These are phyloP conservation scores for Ips typographus DNA, from an alignment of 1,140 invertebrate genomes.

Conservation along the genomic window DNA sequence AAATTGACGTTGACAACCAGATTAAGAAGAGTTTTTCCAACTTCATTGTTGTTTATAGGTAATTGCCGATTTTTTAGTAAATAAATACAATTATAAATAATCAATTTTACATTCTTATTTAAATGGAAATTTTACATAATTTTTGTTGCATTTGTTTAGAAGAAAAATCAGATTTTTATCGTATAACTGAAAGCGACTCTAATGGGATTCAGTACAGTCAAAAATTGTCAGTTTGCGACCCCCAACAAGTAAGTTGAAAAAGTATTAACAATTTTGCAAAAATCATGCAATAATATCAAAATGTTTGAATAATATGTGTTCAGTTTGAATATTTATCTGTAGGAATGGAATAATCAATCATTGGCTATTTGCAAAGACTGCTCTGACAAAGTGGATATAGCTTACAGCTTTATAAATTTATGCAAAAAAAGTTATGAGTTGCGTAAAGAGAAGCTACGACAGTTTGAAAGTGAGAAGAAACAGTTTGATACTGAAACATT, in stretches of 20 bases:
- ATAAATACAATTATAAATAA: not conserved
- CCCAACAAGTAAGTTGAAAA: constrained; percentile 23
- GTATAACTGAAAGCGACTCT: constrained; percentile 9
- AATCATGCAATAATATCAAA: not conserved
- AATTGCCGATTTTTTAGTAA: not conserved
- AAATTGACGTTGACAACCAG: no score
- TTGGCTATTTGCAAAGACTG: constrained; percentile 31
- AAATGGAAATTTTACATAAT: constrained; percentile 15
- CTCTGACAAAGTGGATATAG: constrained; percentile 26
- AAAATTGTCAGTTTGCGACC: constrained; percentile 30
- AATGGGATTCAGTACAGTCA: constrained; percentile 23
- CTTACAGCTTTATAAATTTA: constrained; percentile 32
- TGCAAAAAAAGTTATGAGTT: constrained; percentile 33
- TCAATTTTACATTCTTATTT: not conserved
- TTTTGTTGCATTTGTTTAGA: constrained; percentile 35
- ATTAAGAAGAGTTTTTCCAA: no score
- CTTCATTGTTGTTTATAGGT: no score
- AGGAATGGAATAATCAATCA: constrained; percentile 31
- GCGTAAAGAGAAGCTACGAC: constrained; percentile 20
- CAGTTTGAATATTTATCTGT: constrained; percentile 13
- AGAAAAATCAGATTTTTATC: constrained; percentile 15
- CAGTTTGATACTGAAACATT: constrained; percentile 5
- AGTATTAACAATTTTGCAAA: constrained; percentile 1
- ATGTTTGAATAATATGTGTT: constrained; percentile 5
- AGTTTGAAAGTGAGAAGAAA: constrained; percentile 20